Conservation (phyloP, 2,888 invertebrate genomes). For the Cantharis nigra region DNA sequence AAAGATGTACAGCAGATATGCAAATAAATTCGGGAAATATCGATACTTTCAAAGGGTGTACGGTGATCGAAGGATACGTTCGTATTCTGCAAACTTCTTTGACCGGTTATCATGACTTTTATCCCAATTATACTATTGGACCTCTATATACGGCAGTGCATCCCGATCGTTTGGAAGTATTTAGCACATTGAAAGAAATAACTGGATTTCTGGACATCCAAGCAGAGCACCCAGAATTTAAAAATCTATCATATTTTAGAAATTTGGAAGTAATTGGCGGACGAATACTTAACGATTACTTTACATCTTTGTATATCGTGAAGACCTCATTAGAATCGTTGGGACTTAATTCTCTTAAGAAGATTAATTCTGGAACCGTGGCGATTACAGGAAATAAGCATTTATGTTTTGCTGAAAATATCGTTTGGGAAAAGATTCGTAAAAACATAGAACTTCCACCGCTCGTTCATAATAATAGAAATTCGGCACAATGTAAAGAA, state of each 20-base stretch:
- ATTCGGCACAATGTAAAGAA: conserved; percentile 69
- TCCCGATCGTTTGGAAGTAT: conserved; percentile 82
- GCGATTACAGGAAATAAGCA: conserved; percentile 86
- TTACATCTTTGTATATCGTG: conserved; percentile 87
- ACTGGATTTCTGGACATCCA: conserved; percentile 93
- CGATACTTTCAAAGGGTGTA: conserved; percentile 86
- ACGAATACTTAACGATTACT: conserved; percentile 82
- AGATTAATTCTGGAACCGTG: conserved; percentile 85
- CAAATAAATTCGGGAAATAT: conserved; percentile 89
- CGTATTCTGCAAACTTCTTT: conserved; percentile 89
- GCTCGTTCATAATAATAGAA: conserved; percentile 77
- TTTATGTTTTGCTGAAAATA: conserved; percentile 84
- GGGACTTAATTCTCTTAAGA: conserved; percentile 80
- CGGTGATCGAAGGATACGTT: conserved; percentile 91
- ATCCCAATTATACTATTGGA: conserved; percentile 81
- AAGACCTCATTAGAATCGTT: conserved; percentile 85
- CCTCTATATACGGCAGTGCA: conserved; percentile 80
- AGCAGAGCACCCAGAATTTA: conserved; percentile 82
- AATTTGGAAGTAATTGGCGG: conserved; percentile 95
- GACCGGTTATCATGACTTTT: conserved; percentile 84
- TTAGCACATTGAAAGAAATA: conserved; percentile 89
- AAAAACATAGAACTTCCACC: conserved; percentile 75
- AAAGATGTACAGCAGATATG: conserved; percentile 82
- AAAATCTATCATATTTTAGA: conserved; percentile 86
- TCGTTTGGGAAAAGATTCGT: conserved; percentile 82